Conservation (phyloP, 2,113 vertebrate genomes). For the Panthera tigris region DNA sequence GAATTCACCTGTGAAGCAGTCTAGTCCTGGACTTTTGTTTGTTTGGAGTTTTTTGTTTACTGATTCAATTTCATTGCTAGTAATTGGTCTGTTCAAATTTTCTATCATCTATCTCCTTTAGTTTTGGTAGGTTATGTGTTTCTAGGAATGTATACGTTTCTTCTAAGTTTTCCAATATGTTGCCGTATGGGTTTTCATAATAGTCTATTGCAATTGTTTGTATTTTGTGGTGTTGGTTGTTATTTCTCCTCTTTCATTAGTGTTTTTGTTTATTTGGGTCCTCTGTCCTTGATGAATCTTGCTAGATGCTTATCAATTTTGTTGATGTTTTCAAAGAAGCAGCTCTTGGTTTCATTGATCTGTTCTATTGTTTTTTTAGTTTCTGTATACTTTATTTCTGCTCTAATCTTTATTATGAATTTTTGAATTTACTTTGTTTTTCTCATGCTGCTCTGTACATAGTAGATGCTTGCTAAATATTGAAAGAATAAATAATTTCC, state of each 20-base stretch:
- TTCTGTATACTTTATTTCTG: background rate
- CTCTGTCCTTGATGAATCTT: background rate
- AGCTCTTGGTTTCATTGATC: background rate
- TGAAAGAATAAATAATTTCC: constrained; percentile 32
- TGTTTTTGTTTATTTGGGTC: background rate
- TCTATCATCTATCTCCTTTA: background rate
- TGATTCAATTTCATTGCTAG: background rate
- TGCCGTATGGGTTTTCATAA: background rate
- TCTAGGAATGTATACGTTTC: background rate
- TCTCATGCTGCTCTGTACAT: background rate
- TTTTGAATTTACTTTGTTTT: constrained; percentile 6
- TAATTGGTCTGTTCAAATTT: background rate
- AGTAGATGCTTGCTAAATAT: constrained; percentile 24
- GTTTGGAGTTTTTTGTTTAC: background rate
- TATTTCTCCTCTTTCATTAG: background rate
- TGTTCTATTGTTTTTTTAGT: background rate
- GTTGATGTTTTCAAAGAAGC: background rate
- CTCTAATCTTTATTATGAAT: background rate
- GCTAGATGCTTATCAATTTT: background rate
- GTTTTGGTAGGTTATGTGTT: background rate
- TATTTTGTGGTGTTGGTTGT: background rate
- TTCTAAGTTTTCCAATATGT: background rate
- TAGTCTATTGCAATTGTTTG: background rate
- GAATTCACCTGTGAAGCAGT: background rate
- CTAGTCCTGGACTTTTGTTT: background rate